Conservation (phyloP, 2,113 vertebrate genomes). For the Jaculus jaculus region DNA sequence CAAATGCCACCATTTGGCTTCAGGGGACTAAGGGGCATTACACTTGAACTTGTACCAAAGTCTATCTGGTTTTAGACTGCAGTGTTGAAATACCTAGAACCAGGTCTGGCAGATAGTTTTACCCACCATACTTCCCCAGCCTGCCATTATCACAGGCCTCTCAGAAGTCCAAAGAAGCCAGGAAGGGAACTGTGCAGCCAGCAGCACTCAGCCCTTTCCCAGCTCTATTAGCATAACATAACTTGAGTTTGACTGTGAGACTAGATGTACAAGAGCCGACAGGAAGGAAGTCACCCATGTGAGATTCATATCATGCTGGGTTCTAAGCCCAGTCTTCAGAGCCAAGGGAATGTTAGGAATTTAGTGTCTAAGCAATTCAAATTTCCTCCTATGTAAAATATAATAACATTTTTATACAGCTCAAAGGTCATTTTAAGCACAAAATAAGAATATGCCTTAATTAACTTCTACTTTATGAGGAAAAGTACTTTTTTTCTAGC, state of each 20-base stretch:
- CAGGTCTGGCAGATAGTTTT: background rate
- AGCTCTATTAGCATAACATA: background rate
- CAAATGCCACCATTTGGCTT: no score
- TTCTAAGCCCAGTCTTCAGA: background rate
- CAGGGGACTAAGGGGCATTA: background rate
- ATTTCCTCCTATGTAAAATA: slow-evolving; percentile 42
- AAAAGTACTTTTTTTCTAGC: slow-evolving; percentile 22
- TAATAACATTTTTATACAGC: background rate
- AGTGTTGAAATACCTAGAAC: background rate
- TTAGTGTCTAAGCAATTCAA: background rate
- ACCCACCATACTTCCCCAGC: background rate
- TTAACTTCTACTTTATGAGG: slow-evolving; percentile 15
- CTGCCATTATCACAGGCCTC: background rate
- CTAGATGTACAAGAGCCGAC: background rate
- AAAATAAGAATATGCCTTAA: slow-evolving; percentile 34
- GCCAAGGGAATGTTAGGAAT: background rate
- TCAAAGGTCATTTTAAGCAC: background rate
- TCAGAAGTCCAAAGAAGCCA: background rate
- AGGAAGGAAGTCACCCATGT: background rate
- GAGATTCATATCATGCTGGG: background rate
- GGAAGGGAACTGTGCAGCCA: background rate
- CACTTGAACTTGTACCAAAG: background rate
- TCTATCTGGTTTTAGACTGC: background rate
- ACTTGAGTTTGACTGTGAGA: background rate
- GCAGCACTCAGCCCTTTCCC: background rate